These are phyloP conservation scores for Morone saxatilis DNA, from an alignment of 2,113 vertebrate genomes.

Conservation along the genomic window DNA sequence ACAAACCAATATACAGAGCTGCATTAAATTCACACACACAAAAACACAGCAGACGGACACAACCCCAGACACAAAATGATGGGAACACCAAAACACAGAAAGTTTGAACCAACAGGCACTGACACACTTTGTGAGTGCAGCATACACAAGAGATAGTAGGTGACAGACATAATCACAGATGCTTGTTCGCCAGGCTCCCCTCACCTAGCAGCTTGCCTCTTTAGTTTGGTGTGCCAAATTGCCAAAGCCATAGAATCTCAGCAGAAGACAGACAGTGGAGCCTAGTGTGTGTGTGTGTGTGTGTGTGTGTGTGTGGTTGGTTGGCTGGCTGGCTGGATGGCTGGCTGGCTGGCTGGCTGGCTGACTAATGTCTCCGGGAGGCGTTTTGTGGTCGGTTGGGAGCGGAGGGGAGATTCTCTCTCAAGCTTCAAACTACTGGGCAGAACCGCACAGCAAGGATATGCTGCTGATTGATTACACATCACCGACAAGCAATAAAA, in stretches of 20 bases:
- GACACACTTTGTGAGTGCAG: slow-evolving; percentile 36
- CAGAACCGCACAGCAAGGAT: slow-evolving; percentile 73
- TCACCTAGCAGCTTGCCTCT: slow-evolving; percentile 81
- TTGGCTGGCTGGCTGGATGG: background rate
- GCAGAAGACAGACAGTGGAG: slow-evolving; percentile 67
- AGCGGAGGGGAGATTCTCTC: slow-evolving; percentile 72
- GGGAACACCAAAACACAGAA: slow-evolving; percentile 22
- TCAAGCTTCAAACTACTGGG: slow-evolving; percentile 72
- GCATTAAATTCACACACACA: background rate
- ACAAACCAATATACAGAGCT: background rate
- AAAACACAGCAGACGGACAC: background rate
- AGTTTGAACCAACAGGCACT: slow-evolving; percentile 44
- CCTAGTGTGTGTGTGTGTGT: slow-evolving; percentile 29
- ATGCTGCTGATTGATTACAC: slow-evolving; percentile 76
- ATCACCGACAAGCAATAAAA: slow-evolving; percentile 76
- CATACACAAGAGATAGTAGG: slow-evolving; percentile 67
- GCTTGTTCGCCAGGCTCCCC: slow-evolving; percentile 73
- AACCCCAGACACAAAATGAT: background rate
- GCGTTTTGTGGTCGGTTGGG: slow-evolving; percentile 75
- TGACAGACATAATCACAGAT: slow-evolving; percentile 79
- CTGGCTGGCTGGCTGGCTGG: slow-evolving; percentile 46
- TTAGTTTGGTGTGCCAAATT: slow-evolving; percentile 76
- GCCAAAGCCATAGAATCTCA: slow-evolving; percentile 74
- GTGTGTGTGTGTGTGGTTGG: slow-evolving; percentile 30
- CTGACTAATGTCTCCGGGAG: slow-evolving; percentile 77